These are phyloP conservation scores for Protobothrops flavoviridis DNA, from an alignment of 2,113 vertebrate species.

Conservation along the genomic window DNA sequence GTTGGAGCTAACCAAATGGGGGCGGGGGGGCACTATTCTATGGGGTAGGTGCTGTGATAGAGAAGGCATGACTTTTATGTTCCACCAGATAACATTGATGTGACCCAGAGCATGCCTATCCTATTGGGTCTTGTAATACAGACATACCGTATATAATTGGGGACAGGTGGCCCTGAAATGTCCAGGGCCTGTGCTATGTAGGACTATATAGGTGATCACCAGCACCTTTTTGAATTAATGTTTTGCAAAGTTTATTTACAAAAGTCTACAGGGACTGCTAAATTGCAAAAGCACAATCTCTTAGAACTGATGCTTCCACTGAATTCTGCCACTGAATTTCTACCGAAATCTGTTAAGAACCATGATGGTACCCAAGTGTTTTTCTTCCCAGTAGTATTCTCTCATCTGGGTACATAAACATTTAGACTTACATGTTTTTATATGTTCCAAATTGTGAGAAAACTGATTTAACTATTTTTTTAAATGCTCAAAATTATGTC, in stretches of 20 bases:
- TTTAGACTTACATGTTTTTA: not conserved
- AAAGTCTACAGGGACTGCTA: not conserved
- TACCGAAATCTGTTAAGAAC: not conserved
- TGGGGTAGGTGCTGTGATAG: not conserved
- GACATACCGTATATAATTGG: not conserved
- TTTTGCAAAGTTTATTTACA: not conserved
- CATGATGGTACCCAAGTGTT: not conserved
- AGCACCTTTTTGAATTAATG: not conserved
- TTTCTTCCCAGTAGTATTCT: too few species aligned
- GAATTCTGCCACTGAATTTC: not conserved
- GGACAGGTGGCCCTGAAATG: not conserved
- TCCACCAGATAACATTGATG: not conserved
- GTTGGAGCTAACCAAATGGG: not conserved
- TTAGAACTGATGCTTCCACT: not conserved
- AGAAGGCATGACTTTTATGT: not conserved
- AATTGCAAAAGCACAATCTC: not conserved
- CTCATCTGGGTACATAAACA: not conserved
- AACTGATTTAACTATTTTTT: not conserved
- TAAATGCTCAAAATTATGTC: not conserved
- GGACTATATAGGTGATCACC: not conserved
- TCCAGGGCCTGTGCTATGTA: not conserved
- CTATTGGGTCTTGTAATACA: not conserved
- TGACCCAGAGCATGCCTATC: not conserved
- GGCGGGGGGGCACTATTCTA: not conserved
- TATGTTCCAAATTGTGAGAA: not conserved